Conservation (phyloP, 2,888 invertebrate species). For the Drosophila multiciliata region DNA sequence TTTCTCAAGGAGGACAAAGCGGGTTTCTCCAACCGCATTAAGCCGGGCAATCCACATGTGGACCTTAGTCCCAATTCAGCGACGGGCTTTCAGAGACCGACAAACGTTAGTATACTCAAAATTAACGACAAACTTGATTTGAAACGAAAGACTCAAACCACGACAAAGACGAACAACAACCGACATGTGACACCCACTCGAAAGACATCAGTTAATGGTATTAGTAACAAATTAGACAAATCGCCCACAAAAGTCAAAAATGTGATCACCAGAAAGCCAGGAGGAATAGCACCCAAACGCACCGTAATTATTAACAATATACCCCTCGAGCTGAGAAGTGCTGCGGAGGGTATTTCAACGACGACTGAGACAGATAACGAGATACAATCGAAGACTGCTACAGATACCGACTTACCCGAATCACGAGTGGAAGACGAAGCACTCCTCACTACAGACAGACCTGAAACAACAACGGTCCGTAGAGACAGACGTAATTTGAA, state of each 20-base stretch:
- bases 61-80: slow-evolving; percentile 74
- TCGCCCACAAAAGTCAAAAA: slow-evolving; percentile 62
- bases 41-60: slow-evolving; percentile 60
- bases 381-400: background rate
- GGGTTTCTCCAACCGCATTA: slow-evolving; percentile 73
- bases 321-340: slow-evolving; percentile 81
- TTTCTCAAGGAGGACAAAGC: slow-evolving; percentile 73
- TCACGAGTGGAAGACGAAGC: slow-evolving; percentile 9
- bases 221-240: slow-evolving; percentile 83
- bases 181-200: slow-evolving; percentile 78
- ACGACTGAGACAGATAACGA: slow-evolving; percentile 15
- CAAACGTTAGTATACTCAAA: slow-evolving; percentile 73
- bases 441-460: background rate
- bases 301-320: slow-evolving; percentile 83
- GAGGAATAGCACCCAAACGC: slow-evolving; percentile 64
- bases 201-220: slow-evolving; percentile 59
- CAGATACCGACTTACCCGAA: slow-evolving; percentile 11
- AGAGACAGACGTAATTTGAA: background rate
- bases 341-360: slow-evolving; percentile 35
- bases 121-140: slow-evolving; percentile 88
- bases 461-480: slow-evolving; percentile 4
- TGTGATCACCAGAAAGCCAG: slow-evolving; percentile 54
- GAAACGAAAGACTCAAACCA: slow-evolving; percentile 82
- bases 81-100: slow-evolving; percentile 72
- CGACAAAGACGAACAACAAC: slow-evolving; percentile 39